Evolutionary conservation across 2,113 vertebrate species (phyloP), one percentile per base, ranked within the genome.

Genomic region (Eurystomus gularis): DNA sequence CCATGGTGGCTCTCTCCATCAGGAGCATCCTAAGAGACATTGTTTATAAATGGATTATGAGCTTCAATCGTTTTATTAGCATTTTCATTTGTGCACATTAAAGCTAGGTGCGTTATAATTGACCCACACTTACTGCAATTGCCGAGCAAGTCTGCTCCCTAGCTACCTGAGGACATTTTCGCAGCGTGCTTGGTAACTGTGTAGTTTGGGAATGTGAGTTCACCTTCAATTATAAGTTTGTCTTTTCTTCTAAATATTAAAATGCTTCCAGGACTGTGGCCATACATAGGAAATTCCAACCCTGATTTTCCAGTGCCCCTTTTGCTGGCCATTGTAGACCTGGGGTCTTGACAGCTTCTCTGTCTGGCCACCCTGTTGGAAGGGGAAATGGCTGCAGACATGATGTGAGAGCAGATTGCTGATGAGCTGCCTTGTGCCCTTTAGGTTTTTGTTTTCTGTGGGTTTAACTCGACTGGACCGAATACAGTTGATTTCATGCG

Each of bases 21-120:
- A 93, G 61, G 57, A 94, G 71, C 86, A 72, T 87, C 35, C n/a
- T 72, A 82, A 91, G 83, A 91, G 70, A 94, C 40, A 65, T 69
- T 92, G 91, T 96, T 97, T 95, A 82, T 92, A 92, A 94, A 85
- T 76, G 92, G 80, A 84, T 96, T 95, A 94, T 82, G 91, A 92
- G 86, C 83, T 94, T 91, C 86, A 69, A 62, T 87, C 3, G 0
- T 89, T 96, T 94, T 94, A 95, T 96, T 94, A 87, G 94, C 80
- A 29, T 89, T 94, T 97, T 96, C 94, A 69, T 94, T 95, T 93
- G 86, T 87, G 73, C 81, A 66, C 5, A 7, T 91, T 92, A 82
- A 75, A 39, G 46, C 60, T 69, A 24, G 73, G 44, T 80, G 60
- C 6, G 4, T 76, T 79, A 69, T 61, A 72, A 29, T 40, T 94